Evolutionary conservation across 2,888 invertebrate genomes (phyloP).

Genomic region (Temnothorax unifasciatus): DNA sequence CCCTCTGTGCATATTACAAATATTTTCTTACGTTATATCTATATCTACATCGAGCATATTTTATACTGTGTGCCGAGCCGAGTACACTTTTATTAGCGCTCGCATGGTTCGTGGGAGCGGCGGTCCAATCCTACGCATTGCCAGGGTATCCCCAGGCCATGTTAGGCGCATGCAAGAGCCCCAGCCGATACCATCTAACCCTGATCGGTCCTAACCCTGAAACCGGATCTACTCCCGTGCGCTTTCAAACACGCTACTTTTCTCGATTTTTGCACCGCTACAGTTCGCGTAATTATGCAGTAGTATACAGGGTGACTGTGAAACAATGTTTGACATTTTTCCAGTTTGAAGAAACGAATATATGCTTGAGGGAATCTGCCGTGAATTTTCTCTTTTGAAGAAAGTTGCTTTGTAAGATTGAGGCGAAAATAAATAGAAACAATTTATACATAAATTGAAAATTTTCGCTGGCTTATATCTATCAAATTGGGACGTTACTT

Average conservation of each 20-base stretch:
- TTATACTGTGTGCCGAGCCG: neutral
- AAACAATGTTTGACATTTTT: neutral
- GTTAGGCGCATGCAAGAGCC: slow-evolving; percentile 46
- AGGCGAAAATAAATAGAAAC: neutral
- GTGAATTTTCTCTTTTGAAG: neutral
- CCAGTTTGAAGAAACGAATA: neutral
- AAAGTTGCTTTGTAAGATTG: neutral
- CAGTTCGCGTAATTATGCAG: slow-evolving; percentile 42
- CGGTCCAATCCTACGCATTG: slow-evolving; percentile 51
- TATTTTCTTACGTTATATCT: neutral
- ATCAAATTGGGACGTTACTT: neutral
- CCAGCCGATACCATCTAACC: slow-evolving; percentile 54
- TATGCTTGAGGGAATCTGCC: neutral
- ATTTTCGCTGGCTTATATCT: neutral
- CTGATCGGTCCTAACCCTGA: slow-evolving; percentile 58
- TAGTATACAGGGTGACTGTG: slow-evolving; percentile 6
- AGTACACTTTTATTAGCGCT: slow-evolving; percentile 9
- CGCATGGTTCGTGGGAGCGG: slow-evolving; percentile 23
- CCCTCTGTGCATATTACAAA: neutral
- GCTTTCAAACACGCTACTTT: slow-evolving; percentile 41
- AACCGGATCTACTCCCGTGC: slow-evolving; percentile 44
- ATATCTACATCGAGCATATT: slow-evolving; percentile 3
- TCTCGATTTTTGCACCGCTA: slow-evolving; percentile 32
- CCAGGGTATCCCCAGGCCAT: slow-evolving; percentile 46
- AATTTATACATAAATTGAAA: neutral